A percentile compares a stretch with the other conserved stretches of the same genome.
Conservation (phyloP, 2,113 vertebrate species). For the Neotoma lepida region DNA sequence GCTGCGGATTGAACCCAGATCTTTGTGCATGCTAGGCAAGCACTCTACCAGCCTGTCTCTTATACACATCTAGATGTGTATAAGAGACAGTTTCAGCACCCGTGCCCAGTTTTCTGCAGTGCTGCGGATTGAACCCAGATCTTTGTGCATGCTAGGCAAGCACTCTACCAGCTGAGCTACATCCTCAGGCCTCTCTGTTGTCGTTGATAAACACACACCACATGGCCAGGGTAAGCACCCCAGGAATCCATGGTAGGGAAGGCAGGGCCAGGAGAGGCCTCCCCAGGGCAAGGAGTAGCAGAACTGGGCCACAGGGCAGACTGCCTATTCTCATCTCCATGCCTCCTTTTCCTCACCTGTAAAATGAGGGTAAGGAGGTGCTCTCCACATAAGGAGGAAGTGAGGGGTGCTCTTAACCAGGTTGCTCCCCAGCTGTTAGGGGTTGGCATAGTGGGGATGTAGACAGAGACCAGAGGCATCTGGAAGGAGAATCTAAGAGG, state of each 20-base stretch:
- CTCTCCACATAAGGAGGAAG: background rate
- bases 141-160: background rate
- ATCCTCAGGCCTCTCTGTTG: background rate
- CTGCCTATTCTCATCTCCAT: background rate
- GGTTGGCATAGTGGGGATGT: background rate
- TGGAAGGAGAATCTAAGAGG: background rate
- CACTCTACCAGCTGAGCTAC: background rate
- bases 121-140: background rate
- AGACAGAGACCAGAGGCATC: background rate
- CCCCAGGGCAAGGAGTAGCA: background rate
- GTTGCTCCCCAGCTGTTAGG: background rate
- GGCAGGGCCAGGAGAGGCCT: background rate
- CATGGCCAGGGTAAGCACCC: background rate
- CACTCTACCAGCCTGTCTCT: too few relatives aligned
- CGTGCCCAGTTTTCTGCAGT: background rate
- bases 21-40: background rate
- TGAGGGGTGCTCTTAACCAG: background rate
- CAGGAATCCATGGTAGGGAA: background rate
- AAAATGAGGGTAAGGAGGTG: background rate
- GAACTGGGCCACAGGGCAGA: background rate
- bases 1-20: background rate
- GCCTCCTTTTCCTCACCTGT: conserved; percentile 23
- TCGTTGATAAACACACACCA: background rate
- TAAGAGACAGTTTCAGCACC: too few relatives aligned
- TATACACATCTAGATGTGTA: too few relatives aligned